Evolutionary conservation across 2,888 invertebrate species (phyloP), one percentile per base, ranked within the genome.

Genomic region (Theretra japonica): DNA sequence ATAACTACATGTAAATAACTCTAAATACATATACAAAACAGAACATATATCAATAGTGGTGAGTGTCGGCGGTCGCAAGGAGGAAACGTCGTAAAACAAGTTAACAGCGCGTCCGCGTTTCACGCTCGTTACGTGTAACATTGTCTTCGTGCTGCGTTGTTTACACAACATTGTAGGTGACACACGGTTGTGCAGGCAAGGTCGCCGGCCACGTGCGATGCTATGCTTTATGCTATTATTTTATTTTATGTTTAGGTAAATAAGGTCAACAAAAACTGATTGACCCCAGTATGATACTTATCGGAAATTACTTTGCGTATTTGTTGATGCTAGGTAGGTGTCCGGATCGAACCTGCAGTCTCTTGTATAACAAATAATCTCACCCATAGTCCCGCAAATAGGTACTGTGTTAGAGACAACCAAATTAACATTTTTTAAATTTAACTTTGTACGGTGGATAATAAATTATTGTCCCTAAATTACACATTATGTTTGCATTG

Each of bases 111-210:
- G 82, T 82, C 79, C 79, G 80, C 81, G 74, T 83, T 83, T 80
- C 81, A 84, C 81, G 84, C 80, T 74, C 77, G 82, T 83, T 82
- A 84, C 80, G 80, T 79, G 78, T 80, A 83, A 85, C 87, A 84
- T 84, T 84, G 87, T 86, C 82, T 80, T 60, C 72, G 62, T 33
- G 53, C 60, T 69, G 60, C 23, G 58, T 58, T 70, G 57, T 70
- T 71, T 70, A 70, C 62, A 25, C 28, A 30, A 56, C 70, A 56
- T 23, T 53, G 62, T 71, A 48, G 60, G 53, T 62, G 70, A 56
- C 70, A 65, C 33, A 65, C 56, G 65, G 48, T 41, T 53, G n/a
- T 53, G n/a, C 5, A 53, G 53, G 53, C 53, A 53, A 53, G 53
- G 53, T 53, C 53, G 53, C 53, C 53, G 53, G 53, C 53, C 53